A percentile compares a stretch with the other conserved stretches of the same genome.
These are phyloP conservation scores for Atractosteus spatula DNA, from an alignment of 2,113 vertebrate genomes.

Conservation along the genomic window DNA sequence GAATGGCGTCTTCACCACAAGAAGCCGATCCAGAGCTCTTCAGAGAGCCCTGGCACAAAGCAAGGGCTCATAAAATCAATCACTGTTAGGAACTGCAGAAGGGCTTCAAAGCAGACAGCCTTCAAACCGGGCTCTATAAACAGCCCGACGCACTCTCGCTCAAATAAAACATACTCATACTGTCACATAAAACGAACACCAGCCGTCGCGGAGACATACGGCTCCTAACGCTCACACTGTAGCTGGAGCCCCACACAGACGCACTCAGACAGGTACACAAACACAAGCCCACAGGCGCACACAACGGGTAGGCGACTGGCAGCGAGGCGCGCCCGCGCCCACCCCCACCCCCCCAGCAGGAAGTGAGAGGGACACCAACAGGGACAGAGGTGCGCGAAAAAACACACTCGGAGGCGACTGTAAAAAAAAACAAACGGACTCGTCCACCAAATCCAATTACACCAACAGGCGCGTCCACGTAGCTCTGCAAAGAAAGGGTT, in stretches of 20 bases:
- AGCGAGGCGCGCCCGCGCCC: too few relatives aligned
- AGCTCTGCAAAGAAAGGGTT: too few relatives aligned
- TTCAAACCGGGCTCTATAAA: constrained; percentile 24
- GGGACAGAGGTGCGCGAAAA: too few relatives aligned
- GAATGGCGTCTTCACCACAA: constrained; percentile 12
- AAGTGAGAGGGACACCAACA: too few relatives aligned
- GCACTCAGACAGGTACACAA: constrained; percentile 22
- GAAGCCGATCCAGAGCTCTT: not conserved
- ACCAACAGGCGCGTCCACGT: too few relatives aligned
- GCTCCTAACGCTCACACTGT: not conserved
- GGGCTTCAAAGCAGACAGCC: constrained; percentile 36
- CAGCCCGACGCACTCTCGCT: constrained; percentile 24
- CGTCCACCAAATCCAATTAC: too few relatives aligned
- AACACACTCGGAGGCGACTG: too few relatives aligned
- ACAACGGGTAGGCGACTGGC: not conserved
- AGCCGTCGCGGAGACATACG: not conserved
- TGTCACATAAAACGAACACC: not conserved
- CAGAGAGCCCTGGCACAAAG: constrained; percentile 1
- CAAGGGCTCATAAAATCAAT: constrained; percentile 35
- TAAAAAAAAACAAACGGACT: too few relatives aligned
- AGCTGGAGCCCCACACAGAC: constrained; percentile 15
- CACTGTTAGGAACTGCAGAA: constrained; percentile 24
- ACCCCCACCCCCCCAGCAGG: too few relatives aligned
- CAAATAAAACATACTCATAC: constrained; percentile 33
- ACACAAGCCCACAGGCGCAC: not conserved